Conservation (phyloP, 2,888 invertebrate genomes). For the Limnephilus auricula region DNA sequence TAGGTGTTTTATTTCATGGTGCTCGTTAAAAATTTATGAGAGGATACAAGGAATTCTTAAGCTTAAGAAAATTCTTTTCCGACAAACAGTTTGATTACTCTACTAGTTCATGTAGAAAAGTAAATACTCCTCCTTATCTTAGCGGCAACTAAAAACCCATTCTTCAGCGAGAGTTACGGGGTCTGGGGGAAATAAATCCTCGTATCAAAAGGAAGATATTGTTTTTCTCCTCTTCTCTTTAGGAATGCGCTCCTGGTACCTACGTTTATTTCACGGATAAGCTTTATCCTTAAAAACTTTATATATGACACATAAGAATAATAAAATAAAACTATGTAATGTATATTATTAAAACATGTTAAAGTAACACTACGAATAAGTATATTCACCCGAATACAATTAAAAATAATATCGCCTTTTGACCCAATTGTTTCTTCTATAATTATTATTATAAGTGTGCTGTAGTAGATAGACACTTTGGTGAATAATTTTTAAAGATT, state of each 20-base stretch:
- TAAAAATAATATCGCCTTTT: no score
- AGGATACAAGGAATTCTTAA: background rate
- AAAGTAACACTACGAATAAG: no score
- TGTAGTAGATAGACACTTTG: no score
- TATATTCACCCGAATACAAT: no score
- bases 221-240: background rate
- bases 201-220: constrained; percentile 23
- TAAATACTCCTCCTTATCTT: constrained; percentile 8
- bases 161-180: constrained; percentile 39
- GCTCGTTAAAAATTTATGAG: background rate
- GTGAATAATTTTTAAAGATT: no score
- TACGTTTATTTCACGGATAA: background rate
- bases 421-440: no score
- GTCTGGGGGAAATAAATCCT: constrained; percentile 26
- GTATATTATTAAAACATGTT: no score
- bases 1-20: background rate
- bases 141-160: constrained; percentile 23
- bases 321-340: no score
- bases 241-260: background rate
- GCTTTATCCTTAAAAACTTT: background rate
- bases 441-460: no score
- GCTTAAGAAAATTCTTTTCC: background rate
- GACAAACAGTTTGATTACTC: background rate
- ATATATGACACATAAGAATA: no score
- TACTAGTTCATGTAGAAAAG: background rate